phyloP scores from a whole-genome alignment of 2,888 invertebrate species.

The Pristionchus exspectatus region DNA sequence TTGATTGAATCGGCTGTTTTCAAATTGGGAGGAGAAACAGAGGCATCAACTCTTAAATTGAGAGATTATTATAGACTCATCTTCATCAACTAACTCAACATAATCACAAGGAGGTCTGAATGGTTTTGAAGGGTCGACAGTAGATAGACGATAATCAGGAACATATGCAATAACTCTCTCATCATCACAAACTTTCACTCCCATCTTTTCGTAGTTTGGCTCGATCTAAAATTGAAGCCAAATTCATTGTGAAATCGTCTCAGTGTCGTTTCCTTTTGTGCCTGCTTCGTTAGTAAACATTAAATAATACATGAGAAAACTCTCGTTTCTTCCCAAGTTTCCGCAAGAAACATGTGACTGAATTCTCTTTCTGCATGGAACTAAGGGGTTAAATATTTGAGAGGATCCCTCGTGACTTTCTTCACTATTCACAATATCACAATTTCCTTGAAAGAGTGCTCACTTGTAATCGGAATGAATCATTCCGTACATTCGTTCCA shows the following conservation, averaged over 20 bases:
- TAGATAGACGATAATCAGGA: conserved; percentile 51
- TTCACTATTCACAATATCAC: background rate
- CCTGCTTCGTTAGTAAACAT: background rate
- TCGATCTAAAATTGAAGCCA: conserved; percentile 42
- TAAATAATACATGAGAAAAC: conserved; percentile 2
- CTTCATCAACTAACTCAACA: conserved; percentile 40
- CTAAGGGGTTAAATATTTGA: background rate
- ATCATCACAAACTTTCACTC: conserved; percentile 50
- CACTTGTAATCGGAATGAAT: conserved; percentile 51
- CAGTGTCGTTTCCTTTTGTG: background rate
- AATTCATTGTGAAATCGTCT: background rate
- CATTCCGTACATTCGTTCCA: conserved; percentile 43
- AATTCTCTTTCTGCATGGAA: conserved; percentile 12
- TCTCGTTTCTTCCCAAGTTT: background rate
- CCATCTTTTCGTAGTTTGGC: conserved; percentile 51
- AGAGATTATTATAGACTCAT: background rate
- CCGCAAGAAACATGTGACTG: conserved; percentile 23
- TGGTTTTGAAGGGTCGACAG: conserved; percentile 21
- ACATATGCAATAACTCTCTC: conserved; percentile 53
- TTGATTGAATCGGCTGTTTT: conserved; percentile 55
- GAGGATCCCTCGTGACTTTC: background rate
- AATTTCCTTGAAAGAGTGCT: background rate
- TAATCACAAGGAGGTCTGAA: conserved; percentile 54
- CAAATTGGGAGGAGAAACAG: conserved; percentile 44
- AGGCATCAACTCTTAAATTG: conserved; percentile 48